phyloP scores from a whole-genome alignment of 2,797 vertebrate species.

The Erethizon dorsatum region DNA sequence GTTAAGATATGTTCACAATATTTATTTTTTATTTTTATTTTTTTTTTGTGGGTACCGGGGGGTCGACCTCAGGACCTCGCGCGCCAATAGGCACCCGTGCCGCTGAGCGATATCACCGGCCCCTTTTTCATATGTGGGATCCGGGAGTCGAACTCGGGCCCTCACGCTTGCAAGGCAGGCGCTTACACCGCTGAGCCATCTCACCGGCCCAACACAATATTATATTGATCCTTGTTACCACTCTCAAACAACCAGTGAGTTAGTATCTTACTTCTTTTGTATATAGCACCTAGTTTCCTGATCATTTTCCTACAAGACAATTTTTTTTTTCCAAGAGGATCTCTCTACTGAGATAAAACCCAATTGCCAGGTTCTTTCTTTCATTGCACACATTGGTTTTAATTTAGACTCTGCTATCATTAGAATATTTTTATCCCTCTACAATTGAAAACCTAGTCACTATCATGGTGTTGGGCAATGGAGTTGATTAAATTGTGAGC shows the following conservation, averaged over 20 bases:
- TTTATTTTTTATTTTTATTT: no score
- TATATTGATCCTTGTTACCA: neutral
- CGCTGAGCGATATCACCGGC: no score
- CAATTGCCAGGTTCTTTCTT: neutral
- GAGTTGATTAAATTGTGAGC: neutral
- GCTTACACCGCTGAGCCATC: no score
- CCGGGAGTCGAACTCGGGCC: no score
- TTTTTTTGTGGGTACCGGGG: no score
- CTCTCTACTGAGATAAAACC: neutral
- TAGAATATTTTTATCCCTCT: neutral
- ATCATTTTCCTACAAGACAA: constrained; percentile 19
- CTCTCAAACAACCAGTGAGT: neutral
- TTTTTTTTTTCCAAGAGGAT: constrained; percentile 22
- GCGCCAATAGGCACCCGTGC: no score
- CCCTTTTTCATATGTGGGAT: no score
- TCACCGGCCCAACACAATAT: no score
- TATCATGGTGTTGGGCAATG: neutral
- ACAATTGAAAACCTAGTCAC: neutral
- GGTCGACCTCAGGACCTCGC: no score
- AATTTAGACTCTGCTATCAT: neutral
- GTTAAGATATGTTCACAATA: neutral
- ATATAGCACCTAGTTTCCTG: neutral
- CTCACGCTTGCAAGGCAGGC: no score
- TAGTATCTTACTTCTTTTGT: neutral
- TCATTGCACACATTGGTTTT: neutral